Conservation (phyloP, 2,113 vertebrate genomes). For the Spea bombifrons region DNA sequence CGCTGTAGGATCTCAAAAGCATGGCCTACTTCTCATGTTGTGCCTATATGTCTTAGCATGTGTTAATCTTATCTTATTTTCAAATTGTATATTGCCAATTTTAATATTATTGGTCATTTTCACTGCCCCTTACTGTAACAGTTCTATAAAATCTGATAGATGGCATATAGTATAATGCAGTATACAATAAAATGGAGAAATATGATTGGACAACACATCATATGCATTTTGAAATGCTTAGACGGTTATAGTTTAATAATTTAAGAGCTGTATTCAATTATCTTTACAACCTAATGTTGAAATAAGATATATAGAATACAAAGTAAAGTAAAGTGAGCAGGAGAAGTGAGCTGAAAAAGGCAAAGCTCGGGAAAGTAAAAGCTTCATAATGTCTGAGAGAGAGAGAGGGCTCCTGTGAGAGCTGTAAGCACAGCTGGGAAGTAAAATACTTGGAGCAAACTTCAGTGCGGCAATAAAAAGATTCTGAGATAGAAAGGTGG, state of each 20-base stretch:
- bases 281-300: background rate
- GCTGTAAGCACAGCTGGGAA: slow-evolving; percentile 25
- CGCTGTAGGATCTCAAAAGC: too few relatives aligned
- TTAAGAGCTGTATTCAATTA: background rate
- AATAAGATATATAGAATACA: background rate
- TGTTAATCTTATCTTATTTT: too few relatives aligned
- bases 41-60: too few relatives aligned
- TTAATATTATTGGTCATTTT: too few relatives aligned
- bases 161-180: too few relatives aligned
- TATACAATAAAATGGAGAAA: too few relatives aligned
- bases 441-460: slow-evolving; percentile 22
- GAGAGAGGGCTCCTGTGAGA: slow-evolving; percentile 24
- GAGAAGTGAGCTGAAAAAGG: slow-evolving; percentile 12
- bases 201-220: too few relatives aligned
- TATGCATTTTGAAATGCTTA: too few relatives aligned
- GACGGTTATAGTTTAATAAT: background rate
- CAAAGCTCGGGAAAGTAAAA: slow-evolving; percentile 25
- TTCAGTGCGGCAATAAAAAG: slow-evolving; percentile 20
- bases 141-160: too few relatives aligned
- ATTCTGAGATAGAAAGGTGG: slow-evolving; percentile 17
- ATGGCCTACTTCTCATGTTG: too few relatives aligned
- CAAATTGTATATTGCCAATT: too few relatives aligned
- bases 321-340: background rate
- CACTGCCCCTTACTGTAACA: too few relatives aligned
- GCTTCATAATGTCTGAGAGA: background rate